These are phyloP conservation scores for Spodoptera picta DNA, from an alignment of 2,888 invertebrate species.

Conservation along the genomic window DNA sequence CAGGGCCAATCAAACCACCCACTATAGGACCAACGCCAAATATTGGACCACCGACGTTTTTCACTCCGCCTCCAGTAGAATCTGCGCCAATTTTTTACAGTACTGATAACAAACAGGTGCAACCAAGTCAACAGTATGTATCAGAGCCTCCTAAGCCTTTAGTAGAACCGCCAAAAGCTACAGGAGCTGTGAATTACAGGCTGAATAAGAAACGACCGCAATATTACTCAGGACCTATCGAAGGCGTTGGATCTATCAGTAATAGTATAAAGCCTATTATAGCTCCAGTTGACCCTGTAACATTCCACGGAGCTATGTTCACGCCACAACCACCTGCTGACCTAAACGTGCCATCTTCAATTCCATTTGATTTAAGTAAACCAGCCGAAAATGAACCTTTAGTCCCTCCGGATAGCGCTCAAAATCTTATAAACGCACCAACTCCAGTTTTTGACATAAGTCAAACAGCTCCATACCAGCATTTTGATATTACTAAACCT, in stretches of 20 bases:
- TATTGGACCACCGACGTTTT: constrained; percentile 13
- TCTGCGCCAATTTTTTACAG: constrained; percentile 59
- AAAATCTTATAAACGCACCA: constrained; percentile 25
- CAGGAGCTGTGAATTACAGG: constrained; percentile 73
- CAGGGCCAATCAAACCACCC: constrained; percentile 16
- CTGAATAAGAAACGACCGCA: constrained; percentile 82
- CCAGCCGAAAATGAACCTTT: constrained; percentile 39
- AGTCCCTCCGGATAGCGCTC: constrained; percentile 52
- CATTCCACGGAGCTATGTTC: constrained; percentile 74
- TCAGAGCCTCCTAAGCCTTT: constrained; percentile 65
- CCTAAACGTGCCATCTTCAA: constrained; percentile 31
- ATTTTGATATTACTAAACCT: constrained; percentile 38
- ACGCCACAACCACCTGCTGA: constrained; percentile 63
- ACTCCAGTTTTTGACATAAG: constrained; percentile 24
- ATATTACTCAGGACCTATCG: constrained; percentile 85
- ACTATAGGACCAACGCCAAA: constrained; percentile 1
- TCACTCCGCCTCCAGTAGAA: constrained; percentile 7
- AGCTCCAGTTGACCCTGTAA: constrained; percentile 61
- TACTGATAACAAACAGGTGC: constrained; percentile 33
- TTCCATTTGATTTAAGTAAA: constrained; percentile 62
- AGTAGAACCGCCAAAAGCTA: constrained; percentile 76
- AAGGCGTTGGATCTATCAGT: constrained; percentile 79
- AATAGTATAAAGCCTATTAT: constrained; percentile 78
- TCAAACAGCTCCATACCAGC: constrained; percentile 30
- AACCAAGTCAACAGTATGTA: constrained; percentile 3